These are phyloP conservation scores for Bibio marci DNA, from an alignment of 2,888 invertebrate species.

Conservation along the genomic window DNA sequence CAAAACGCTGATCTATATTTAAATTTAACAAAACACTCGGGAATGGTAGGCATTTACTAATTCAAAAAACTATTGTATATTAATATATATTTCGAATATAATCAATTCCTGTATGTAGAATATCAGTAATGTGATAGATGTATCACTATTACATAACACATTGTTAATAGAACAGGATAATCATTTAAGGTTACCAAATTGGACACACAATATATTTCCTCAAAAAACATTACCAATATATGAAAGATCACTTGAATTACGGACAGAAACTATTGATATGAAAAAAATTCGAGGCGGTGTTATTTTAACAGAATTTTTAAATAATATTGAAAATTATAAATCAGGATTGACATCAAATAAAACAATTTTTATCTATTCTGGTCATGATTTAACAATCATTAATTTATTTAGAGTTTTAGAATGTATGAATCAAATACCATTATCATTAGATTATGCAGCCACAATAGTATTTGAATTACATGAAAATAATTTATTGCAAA, in stretches of 20 bases:
- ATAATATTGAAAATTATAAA: too few relatives aligned
- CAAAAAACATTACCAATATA: constrained; percentile 47
- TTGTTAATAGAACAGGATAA: constrained; percentile 46
- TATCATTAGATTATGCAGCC: constrained; percentile 60
- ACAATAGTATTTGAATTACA: constrained; percentile 58
- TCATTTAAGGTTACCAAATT: constrained; percentile 51
- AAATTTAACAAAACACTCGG: background rate
- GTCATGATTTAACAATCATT: constrained; percentile 67
- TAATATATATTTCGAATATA: too few relatives aligned
- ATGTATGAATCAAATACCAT: constrained; percentile 36
- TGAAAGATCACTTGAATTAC: constrained; percentile 47
- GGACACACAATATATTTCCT: constrained; percentile 54
- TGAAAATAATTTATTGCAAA: constrained; percentile 25
- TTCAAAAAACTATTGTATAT: too few relatives aligned
- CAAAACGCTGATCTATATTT: too few relatives aligned
- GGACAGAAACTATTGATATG: constrained; percentile 51
- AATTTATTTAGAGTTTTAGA: constrained; percentile 58
- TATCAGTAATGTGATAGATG: too few relatives aligned
- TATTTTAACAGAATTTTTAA: constrained; percentile 1
- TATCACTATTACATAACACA: constrained; percentile 44
- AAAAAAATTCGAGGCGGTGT: constrained; percentile 52
- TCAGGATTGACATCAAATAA: constrained; percentile 30
- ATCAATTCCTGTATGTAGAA: too few relatives aligned
- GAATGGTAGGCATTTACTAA: too few relatives aligned
- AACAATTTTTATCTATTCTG: constrained; percentile 53